These are phyloP conservation scores for Equus quagga DNA, from an alignment of 2,113 vertebrate species.

Conservation along the genomic window DNA sequence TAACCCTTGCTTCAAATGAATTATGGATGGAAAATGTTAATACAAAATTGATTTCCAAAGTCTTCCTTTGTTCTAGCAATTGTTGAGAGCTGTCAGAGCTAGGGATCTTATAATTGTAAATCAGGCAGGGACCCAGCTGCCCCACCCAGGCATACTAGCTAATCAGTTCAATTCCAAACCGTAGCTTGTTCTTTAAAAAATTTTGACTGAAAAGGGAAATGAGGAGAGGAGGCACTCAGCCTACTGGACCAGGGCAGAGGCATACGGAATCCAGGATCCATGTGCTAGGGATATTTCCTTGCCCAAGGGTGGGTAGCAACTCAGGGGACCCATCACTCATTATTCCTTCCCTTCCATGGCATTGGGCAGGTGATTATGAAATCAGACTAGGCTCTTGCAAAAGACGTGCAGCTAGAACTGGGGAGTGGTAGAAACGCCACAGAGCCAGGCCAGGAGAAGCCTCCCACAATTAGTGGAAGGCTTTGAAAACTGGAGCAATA, in stretches of 20 bases:
- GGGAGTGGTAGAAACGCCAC: constrained; percentile 26
- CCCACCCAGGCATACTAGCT: constrained; percentile 15
- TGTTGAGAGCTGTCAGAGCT: constrained; percentile 33
- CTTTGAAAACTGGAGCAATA: constrained; percentile 43
- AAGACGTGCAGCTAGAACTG: neutral
- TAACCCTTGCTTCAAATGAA: constrained; percentile 55
- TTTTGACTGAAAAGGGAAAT: constrained; percentile 44
- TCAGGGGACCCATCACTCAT: neutral
- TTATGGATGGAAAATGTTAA: constrained; percentile 65
- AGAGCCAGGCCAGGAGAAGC: constrained; percentile 24
- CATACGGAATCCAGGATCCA: neutral
- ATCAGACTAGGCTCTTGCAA: constrained; percentile 43
- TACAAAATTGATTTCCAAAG: constrained; percentile 49
- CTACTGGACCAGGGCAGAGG: neutral
- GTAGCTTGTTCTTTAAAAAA: constrained; percentile 52
- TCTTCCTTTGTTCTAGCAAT: constrained; percentile 55
- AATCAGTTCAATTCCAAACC: constrained; percentile 44
- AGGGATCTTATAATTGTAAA: constrained; percentile 25
- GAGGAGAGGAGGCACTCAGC: constrained; percentile 2
- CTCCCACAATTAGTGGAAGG: neutral
- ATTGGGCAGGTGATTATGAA: constrained; percentile 58
- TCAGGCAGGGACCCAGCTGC: neutral
- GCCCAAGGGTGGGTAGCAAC: neutral
- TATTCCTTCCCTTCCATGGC: constrained; percentile 45
- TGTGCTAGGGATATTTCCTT: neutral